A percentile compares a stretch with the other conserved stretches of the same genome.
Evolutionary conservation across 2,888 invertebrate species (phyloP).

Genomic region (Neoaliturus tenellus): DNA sequence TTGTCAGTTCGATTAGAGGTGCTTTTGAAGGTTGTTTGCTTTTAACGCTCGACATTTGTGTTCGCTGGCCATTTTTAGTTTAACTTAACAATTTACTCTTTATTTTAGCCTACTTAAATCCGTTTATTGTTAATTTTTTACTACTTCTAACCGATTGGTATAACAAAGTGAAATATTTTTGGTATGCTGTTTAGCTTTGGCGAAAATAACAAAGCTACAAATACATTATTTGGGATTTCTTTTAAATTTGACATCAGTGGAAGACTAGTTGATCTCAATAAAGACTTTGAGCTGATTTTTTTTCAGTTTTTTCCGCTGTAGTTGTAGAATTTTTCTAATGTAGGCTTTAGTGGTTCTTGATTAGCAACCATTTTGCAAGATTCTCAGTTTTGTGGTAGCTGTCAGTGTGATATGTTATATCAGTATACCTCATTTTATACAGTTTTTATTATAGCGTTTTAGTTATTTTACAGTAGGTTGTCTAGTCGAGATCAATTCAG

Average conservation of each 20-base stretch:
- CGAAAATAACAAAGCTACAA: too few relatives aligned
- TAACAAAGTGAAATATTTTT: too few relatives aligned
- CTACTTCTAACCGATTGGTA: too few relatives aligned
- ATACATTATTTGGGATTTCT: too few relatives aligned
- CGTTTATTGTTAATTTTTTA: too few relatives aligned
- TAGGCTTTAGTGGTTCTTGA: neutral
- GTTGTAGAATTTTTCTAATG: neutral
- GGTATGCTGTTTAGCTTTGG: too few relatives aligned
- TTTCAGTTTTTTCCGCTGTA: neutral
- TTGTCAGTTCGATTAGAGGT: neutral
- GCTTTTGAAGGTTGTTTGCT: too few relatives aligned
- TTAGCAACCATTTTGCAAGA: neutral
- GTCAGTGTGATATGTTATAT: conserved; percentile 5
- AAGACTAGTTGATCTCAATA: conserved; percentile 43
- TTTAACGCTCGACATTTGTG: neutral
- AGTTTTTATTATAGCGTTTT: neutral
- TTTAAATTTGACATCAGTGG: too few relatives aligned
- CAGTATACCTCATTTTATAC: conserved; percentile 28
- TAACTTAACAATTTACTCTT: too few relatives aligned
- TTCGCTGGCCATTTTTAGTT: too few relatives aligned
- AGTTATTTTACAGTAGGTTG: neutral
- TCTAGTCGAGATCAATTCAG: conserved; percentile 19
- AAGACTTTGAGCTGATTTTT: conserved; percentile 1
- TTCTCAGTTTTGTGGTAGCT: neutral
- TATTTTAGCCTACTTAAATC: too few relatives aligned